phyloP scores from a whole-genome alignment of 2,113 vertebrate genomes.

The Varanus komodoensis region DNA sequence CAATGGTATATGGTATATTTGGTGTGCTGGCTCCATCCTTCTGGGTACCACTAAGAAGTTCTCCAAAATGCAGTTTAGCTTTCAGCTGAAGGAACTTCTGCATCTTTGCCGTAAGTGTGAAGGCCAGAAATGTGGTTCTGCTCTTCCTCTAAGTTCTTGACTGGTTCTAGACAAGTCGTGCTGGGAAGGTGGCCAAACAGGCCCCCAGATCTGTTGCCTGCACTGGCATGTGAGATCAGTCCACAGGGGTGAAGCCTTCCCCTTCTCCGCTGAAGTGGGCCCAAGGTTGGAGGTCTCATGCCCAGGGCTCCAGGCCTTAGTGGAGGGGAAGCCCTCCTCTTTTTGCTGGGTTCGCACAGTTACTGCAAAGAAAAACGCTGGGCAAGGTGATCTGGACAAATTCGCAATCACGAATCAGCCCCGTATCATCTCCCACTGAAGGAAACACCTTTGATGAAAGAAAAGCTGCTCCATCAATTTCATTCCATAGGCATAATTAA shows the following conservation, averaged over 20 bases:
- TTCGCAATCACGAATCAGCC: neutral
- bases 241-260: neutral
- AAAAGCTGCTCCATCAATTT: slow-evolving; percentile 3
- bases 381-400: neutral
- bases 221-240: too few species aligned
- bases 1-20: too few species aligned
- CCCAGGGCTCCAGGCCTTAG: neutral
- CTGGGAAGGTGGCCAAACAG: neutral
- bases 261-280: neutral
- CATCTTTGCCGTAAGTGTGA: too few species aligned
- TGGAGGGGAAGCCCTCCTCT: neutral
- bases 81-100: too few species aligned
- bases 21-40: too few species aligned
- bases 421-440: neutral
- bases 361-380: neutral
- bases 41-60: too few species aligned
- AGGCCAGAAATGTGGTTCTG: too few species aligned
- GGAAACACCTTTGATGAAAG: neutral
- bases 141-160: too few species aligned
- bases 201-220: too few species aligned
- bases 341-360: neutral
- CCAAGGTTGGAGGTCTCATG: neutral
- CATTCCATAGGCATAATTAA: neutral
- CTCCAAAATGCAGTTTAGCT: too few species aligned
- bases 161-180: neutral